phyloP scores from a whole-genome alignment of 1,140 invertebrate species.

The Neodiprion lecontei region DNA sequence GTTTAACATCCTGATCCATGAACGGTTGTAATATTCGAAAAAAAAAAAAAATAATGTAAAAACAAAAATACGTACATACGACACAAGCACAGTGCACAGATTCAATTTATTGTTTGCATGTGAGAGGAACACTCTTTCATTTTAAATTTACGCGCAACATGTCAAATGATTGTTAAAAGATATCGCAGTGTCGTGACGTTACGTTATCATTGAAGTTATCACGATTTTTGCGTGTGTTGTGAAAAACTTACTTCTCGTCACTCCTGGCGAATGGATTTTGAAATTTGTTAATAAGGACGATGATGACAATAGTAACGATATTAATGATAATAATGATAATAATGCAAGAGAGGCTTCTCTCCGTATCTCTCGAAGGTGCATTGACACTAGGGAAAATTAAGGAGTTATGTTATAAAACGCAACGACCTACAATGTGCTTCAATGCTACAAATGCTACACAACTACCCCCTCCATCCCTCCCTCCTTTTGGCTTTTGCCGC shows the following conservation, averaged over 20 bases:
- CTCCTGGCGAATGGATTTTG: no score
- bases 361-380: constrained; percentile 1
- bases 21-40: no score
- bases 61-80: no score
- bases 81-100: no score
- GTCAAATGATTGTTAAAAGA: background rate
- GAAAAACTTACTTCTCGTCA: no score
- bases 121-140: no score
- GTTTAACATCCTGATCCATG: no score
- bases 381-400: constrained; percentile 44
- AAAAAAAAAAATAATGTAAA: no score
- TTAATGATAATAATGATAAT: background rate
- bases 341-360: background rate
- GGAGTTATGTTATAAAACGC: constrained; percentile 56
- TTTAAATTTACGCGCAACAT: no score
- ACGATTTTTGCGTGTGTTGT: background rate
- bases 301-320: background rate
- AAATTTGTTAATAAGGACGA: background rate
- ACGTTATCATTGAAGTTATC: background rate
- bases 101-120: no score
- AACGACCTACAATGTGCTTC: constrained; percentile 51
- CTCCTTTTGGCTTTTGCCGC: background rate
- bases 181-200: background rate
- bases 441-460: constrained; percentile 55
- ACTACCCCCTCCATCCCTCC: constrained; percentile 28